Evolutionary conservation across 1,140 invertebrate species (phyloP).

Genomic region (Zaprionus inermis): DNA sequence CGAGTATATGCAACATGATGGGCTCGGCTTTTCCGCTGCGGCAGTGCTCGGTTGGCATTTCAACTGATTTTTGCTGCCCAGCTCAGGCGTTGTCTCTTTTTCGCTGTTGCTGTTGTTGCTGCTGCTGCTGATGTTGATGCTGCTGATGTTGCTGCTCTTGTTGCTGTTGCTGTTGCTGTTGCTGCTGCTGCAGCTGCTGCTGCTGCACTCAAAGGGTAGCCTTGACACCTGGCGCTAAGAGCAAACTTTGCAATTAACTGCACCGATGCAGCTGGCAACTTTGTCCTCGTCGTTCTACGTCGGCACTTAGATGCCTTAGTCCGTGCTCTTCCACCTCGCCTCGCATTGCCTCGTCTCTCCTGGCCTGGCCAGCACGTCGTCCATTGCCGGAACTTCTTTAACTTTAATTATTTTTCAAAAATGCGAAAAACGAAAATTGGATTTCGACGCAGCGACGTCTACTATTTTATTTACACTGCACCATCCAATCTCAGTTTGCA

Average conservation of each 20-base stretch:
- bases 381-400: constrained; percentile 51
- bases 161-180: constrained; percentile 29
- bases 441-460: constrained; percentile 64
- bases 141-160: constrained; percentile 16
- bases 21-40: constrained; percentile 10
- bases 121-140: constrained; percentile 18
- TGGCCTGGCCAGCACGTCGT: constrained; percentile 40
- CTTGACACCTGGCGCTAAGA: constrained; percentile 56
- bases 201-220: constrained; percentile 34
- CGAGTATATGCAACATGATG: constrained; percentile 60
- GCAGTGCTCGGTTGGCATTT: constrained; percentile 1
- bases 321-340: background rate
- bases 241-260: constrained; percentile 63
- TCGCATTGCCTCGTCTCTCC: background rate
- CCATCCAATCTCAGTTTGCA: constrained; percentile 76
- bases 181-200: background rate
- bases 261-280: constrained; percentile 62
- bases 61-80: background rate
- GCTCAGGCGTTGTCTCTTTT: background rate
- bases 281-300: constrained; percentile 21
- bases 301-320: constrained; percentile 26
- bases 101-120: constrained; percentile 23
- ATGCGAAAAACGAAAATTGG: constrained; percentile 78
- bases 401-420: constrained; percentile 81
- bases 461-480: constrained; percentile 79